phyloP scores from a whole-genome alignment of 2,113 vertebrate genomes.

The Aramus guarauna region DNA sequence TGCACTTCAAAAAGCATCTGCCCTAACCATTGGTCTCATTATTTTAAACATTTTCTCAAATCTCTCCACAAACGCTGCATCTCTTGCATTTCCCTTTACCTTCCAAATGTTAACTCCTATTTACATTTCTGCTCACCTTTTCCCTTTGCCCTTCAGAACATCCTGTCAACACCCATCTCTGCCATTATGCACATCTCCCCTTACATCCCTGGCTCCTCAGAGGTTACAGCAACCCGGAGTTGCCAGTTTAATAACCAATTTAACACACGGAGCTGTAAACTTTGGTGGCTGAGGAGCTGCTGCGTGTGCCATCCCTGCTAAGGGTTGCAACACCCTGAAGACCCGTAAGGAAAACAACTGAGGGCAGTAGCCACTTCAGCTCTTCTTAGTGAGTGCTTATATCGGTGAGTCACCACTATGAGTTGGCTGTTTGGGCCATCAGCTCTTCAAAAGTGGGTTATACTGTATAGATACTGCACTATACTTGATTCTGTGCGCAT shows the following conservation, averaged over 20 bases:
- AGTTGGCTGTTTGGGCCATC: not conserved
- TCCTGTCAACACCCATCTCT: not conserved
- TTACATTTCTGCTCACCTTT: not conserved
- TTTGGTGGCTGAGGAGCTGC: not conserved
- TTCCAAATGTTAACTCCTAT: not conserved
- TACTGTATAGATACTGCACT: not conserved
- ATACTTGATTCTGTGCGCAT: fast-evolving
- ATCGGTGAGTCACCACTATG: not conserved
- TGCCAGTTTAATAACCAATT: not conserved
- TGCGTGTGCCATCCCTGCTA: not conserved
- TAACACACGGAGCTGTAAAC: not conserved
- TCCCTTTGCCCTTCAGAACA: not conserved
- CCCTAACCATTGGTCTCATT: not conserved
- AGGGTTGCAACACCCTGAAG: not conserved
- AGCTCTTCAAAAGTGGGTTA: not conserved
- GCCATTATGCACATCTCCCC: not conserved
- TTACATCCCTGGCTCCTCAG: not conserved
- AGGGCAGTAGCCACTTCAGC: not conserved
- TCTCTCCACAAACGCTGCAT: not conserved
- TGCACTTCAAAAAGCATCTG: not conserved
- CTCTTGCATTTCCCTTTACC: not conserved
- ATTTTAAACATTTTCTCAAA: not conserved
- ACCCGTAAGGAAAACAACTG: not conserved
- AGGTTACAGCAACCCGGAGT: not conserved
- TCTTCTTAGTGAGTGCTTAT: not conserved